phyloP scores from a whole-genome alignment of 2,888 invertebrate species.

The Drosophila koepferae region DNA sequence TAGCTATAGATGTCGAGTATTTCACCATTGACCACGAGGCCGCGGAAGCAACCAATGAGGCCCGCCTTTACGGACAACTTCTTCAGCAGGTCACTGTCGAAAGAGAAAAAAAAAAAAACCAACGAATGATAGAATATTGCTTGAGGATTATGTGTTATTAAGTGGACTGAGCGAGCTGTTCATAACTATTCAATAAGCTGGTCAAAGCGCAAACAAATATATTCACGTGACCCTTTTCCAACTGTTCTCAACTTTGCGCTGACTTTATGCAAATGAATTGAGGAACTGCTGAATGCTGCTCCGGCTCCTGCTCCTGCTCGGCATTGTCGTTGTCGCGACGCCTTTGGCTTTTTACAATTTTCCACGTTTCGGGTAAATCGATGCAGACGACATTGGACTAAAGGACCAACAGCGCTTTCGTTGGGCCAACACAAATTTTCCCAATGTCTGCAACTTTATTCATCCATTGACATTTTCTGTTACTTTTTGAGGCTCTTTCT shows the following conservation, averaged over 20 bases:
- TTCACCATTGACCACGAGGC: conserved; percentile 95
- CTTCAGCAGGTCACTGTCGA: conserved; percentile 90
- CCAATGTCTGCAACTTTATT: not conserved
- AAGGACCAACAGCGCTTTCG: conserved; percentile 17
- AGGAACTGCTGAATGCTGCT: conserved; percentile 23
- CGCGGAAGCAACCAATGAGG: conserved; percentile 96
- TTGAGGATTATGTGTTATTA: conserved; percentile 57
- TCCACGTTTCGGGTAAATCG: conserved; percentile 41
- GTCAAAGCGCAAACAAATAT: conserved; percentile 31
- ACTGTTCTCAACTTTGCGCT: conserved; percentile 15
- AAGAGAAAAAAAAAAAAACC: not conserved
- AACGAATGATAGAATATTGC: conserved; percentile 47
- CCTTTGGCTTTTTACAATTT: conserved; percentile 55
- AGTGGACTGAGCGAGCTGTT: conserved; percentile 35
- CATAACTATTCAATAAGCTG: conserved; percentile 68
- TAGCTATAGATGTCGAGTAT: conserved; percentile 96
- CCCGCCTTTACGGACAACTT: conserved; percentile 94
- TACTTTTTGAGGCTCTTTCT: conserved; percentile 9
- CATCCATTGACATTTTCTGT: conserved; percentile 14
- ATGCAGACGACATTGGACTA: conserved; percentile 26
- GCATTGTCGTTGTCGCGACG: conserved; percentile 46
- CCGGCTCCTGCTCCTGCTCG: not conserved
- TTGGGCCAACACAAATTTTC: conserved; percentile 24
- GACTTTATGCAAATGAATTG: conserved; percentile 73
- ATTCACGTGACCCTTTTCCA: conserved; percentile 4